A percentile compares a stretch with the other conserved stretches of the same genome.
These are phyloP conservation scores for Drosophila kohkoa DNA, from an alignment of 1,140 invertebrate species.

Conservation along the genomic window DNA sequence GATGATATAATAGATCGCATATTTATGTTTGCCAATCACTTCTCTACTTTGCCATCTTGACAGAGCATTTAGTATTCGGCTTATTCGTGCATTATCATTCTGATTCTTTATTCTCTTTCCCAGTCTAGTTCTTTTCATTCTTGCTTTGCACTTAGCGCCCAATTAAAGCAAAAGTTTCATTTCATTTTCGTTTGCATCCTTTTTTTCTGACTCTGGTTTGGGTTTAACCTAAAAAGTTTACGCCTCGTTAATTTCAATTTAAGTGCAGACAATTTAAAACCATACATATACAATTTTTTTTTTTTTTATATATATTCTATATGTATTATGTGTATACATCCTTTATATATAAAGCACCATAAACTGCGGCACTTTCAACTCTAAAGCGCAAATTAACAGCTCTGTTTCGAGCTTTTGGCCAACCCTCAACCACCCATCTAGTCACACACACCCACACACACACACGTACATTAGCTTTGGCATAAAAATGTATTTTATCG, in stretches of 20 bases:
- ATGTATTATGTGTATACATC: constrained; percentile 15
- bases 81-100: neutral
- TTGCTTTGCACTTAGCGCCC: constrained; percentile 71
- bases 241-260: constrained; percentile 84
- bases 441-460: constrained; percentile 14
- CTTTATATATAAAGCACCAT: constrained; percentile 25
- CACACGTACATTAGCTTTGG: constrained; percentile 68
- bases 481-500: constrained; percentile 82
- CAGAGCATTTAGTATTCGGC: neutral
- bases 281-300: constrained; percentile 4
- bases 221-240: constrained; percentile 66
- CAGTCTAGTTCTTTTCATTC: neutral
- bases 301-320: constrained; percentile 14
- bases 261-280: constrained; percentile 81
- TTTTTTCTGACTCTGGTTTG: constrained; percentile 33
- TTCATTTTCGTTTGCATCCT: constrained; percentile 49
- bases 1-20: too few species aligned
- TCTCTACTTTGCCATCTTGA: neutral
- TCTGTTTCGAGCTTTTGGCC: constrained; percentile 51
- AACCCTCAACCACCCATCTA: constrained; percentile 33
- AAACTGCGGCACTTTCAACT: constrained; percentile 63
- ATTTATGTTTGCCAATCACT: too few species aligned
- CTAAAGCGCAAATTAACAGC: constrained; percentile 79
- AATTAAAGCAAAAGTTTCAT: constrained; percentile 73
- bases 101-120: constrained; percentile 32